These are phyloP conservation scores for Psephotus haematonotus DNA, from an alignment of 2,113 vertebrate species.

Conservation along the genomic window DNA sequence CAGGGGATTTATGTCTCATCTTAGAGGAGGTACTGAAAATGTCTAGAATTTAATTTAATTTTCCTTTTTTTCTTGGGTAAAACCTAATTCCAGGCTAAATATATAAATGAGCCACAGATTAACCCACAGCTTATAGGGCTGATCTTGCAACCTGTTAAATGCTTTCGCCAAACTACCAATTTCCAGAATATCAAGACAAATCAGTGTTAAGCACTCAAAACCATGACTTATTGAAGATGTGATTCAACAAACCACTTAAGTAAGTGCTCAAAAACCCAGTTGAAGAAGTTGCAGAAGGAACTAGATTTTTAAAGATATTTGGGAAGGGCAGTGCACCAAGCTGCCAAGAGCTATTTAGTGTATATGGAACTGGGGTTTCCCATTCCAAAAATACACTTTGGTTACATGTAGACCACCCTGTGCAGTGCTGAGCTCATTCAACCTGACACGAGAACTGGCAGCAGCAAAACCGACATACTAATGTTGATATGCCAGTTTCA, in stretches of 20 bases:
- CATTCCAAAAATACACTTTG: not conserved
- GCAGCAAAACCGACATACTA: not conserved
- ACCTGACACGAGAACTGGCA: not conserved
- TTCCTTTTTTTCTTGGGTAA: not conserved
- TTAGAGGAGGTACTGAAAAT: slow-evolving; percentile 30
- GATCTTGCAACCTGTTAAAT: not conserved
- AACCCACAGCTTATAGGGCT: slow-evolving; percentile 24
- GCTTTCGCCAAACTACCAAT: not conserved
- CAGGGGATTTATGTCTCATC: not conserved
- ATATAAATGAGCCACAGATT: not conserved
- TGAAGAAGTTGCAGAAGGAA: not conserved
- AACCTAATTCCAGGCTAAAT: not conserved
- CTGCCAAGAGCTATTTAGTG: not conserved
- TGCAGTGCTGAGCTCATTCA: not conserved
- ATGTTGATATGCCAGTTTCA: not conserved
- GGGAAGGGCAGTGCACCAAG: not conserved
- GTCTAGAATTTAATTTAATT: not conserved
- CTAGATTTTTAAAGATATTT: not conserved
- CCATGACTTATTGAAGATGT: not conserved
- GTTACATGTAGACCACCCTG: not conserved
- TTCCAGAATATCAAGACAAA: slow-evolving; percentile 1
- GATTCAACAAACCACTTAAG: not conserved
- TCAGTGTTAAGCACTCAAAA: not conserved
- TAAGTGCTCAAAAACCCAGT: not conserved
- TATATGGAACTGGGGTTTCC: not conserved